Conservation (phyloP, 2,888 invertebrate species). For the Zygaena filipendulae region DNA sequence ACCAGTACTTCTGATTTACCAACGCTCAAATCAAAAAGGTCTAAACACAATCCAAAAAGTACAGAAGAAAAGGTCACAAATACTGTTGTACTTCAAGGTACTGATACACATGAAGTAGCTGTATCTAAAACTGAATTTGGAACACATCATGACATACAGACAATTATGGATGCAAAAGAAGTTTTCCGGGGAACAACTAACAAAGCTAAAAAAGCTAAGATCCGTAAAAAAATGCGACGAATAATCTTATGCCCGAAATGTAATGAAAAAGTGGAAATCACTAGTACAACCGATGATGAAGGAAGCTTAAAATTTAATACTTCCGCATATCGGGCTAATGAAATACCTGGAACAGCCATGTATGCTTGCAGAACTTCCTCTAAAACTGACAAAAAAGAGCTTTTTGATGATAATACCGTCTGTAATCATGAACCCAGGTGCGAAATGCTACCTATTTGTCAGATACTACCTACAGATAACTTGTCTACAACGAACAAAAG, state of each 20-base stretch:
- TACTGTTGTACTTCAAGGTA: no score
- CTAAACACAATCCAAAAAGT: no score
- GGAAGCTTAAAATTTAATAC: slow-evolving; percentile 22
- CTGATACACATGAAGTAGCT: no score
- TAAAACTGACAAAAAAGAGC: slow-evolving; percentile 15
- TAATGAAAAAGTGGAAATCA: slow-evolving; percentile 36
- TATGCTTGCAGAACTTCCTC: slow-evolving; percentile 21
- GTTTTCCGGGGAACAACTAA: no score
- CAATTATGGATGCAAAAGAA: no score
- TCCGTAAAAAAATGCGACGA: slow-evolving; percentile 25
- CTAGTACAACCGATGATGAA: slow-evolving; percentile 37
- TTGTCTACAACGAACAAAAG: no score
- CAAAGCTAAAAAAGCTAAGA: slow-evolving; percentile 20
- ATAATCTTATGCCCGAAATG: slow-evolving; percentile 47
- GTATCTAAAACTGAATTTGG: no score
- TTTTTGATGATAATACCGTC: slow-evolving; percentile 21
- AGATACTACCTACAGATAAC: slow-evolving; percentile 34
- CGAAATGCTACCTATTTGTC: slow-evolving; percentile 44
- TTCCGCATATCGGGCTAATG: slow-evolving; percentile 23
- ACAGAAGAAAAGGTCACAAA: no score
- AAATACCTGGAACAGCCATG: slow-evolving; percentile 22
- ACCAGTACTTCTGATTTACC: slow-evolving; percentile 16
- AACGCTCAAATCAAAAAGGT: slow-evolving; percentile 12
- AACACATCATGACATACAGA: no score
- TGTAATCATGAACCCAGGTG: slow-evolving; percentile 43